A percentile compares a stretch with the other conserved stretches of the same genome.
phyloP scores from a whole-genome alignment of 1,140 invertebrate genomes.

The Anastrepha ludens region DNA sequence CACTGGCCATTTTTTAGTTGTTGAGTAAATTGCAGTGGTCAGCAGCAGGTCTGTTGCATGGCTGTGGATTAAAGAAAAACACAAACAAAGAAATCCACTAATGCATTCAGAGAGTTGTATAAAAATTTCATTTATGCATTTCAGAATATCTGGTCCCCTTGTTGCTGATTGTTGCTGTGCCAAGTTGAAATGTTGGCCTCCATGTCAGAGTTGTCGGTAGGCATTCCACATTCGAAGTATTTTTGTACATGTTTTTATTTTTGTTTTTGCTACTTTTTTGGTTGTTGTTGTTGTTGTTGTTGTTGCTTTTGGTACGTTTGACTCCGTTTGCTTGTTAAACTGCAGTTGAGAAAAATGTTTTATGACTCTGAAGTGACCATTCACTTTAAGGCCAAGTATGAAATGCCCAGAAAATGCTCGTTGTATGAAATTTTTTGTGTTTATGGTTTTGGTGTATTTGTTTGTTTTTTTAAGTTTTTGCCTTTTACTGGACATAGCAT shows the following conservation, averaged over 20 bases:
- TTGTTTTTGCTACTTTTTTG: conserved; percentile 18
- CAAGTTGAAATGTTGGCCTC: background rate
- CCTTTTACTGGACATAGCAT: background rate
- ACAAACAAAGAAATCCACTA: background rate
- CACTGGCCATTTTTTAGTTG: conserved; percentile 22
- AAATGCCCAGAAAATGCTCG: background rate
- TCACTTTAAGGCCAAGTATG: conserved; percentile 45
- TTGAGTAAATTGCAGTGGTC: conserved; percentile 11
- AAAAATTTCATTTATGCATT: conserved; percentile 9
- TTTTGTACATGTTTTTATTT: conserved; percentile 18
- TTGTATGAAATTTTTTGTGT: background rate
- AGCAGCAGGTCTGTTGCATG: background rate
- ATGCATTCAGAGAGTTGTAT: conserved; percentile 22
- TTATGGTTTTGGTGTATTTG: background rate
- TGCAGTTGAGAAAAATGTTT: conserved; percentile 47
- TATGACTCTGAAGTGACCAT: conserved; percentile 49
- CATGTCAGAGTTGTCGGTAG: conserved; percentile 35
- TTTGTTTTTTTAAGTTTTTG: background rate
- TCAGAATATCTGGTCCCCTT: background rate
- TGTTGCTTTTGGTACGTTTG: background rate
- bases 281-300: conserved; percentile 29
- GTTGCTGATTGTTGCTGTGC: conserved; percentile 13
- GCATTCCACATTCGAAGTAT: conserved; percentile 31
- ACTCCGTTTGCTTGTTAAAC: conserved; percentile 14
- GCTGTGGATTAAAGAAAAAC: conserved; percentile 1